Conservation (phyloP, 2,797 vertebrate genomes). For the Dicrostonyx torquatus region DNA sequence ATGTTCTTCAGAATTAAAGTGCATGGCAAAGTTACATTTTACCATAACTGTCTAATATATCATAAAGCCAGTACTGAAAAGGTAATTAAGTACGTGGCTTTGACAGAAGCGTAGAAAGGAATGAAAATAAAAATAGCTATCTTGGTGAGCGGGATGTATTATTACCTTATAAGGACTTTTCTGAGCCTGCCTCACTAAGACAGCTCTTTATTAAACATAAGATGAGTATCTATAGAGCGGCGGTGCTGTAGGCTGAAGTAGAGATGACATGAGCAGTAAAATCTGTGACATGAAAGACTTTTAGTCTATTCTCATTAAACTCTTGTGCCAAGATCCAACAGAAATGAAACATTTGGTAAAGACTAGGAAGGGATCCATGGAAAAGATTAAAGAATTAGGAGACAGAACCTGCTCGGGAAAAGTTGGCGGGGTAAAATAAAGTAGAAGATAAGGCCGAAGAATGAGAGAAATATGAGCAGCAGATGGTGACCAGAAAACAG, state of each 20-base stretch:
- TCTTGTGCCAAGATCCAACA: background rate
- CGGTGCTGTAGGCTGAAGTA: slow-evolving; percentile 32
- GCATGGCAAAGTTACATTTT: slow-evolving; percentile 63
- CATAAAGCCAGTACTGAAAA: slow-evolving; percentile 62
- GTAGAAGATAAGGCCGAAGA: slow-evolving; percentile 4
- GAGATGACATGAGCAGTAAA: slow-evolving; percentile 48
- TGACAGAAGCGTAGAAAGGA: slow-evolving; percentile 69
- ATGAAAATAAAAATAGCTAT: slow-evolving; percentile 74
- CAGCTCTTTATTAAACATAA: slow-evolving; percentile 69
- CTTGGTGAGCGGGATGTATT: background rate
- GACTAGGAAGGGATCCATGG: slow-evolving; percentile 13
- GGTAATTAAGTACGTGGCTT: slow-evolving; percentile 73
- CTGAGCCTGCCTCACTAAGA: slow-evolving; percentile 47
- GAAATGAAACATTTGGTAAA: slow-evolving; percentile 64
- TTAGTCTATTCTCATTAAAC: slow-evolving; percentile 52
- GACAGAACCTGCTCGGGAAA: slow-evolving; percentile 44
- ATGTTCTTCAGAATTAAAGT: slow-evolving; percentile 65
- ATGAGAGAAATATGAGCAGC: slow-evolving; percentile 44
- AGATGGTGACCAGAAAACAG: slow-evolving; percentile 9
- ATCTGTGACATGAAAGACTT: slow-evolving; percentile 38
- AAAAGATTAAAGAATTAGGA: slow-evolving; percentile 64
- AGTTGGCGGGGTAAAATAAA: slow-evolving; percentile 30
- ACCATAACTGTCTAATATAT: slow-evolving; percentile 64
- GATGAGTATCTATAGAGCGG: slow-evolving; percentile 39
- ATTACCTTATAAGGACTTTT: slow-evolving; percentile 68